Conservation (phyloP, 2,888 invertebrate genomes). For the Allolobophora icterica region DNA sequence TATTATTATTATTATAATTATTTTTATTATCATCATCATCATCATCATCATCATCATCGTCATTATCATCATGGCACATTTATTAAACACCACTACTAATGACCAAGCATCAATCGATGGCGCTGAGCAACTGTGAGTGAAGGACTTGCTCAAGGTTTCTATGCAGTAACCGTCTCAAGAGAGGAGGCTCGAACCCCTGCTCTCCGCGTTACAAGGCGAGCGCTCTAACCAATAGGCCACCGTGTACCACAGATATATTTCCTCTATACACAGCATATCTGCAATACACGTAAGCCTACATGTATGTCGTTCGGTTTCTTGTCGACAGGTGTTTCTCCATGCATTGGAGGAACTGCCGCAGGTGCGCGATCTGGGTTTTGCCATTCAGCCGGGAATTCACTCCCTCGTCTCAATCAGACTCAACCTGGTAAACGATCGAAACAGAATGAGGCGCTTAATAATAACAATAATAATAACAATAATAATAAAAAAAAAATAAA, state of each 20-base stretch:
- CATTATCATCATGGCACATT: neutral
- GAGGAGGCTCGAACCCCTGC: no score
- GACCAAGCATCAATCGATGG: no score
- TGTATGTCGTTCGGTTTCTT: neutral
- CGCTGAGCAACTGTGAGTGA: no score
- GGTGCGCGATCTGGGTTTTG: slow-evolving; percentile 49
- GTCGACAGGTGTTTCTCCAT: slow-evolving; percentile 46
- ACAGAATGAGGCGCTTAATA: neutral
- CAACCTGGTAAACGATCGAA: slow-evolving; percentile 42
- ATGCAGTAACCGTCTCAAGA: no score
- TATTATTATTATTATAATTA: neutral
- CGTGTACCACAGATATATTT: no score
- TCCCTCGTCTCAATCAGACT: slow-evolving; percentile 47
- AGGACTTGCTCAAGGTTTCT: no score
- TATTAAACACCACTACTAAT: no score
- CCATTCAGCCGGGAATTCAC: slow-evolving; percentile 50
- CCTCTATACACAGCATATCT: no score
- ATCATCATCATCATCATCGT: slow-evolving; percentile 5
- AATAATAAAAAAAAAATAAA: no score
- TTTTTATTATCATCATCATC: neutral
- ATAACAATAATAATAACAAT: neutral
- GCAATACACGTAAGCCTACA: no score
- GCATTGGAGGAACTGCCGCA: slow-evolving; percentile 46
- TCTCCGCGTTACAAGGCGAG: no score
- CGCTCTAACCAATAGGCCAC: no score